Base-by-base conservation (phyloP, 37 sponge, comb jelly and placozoan genomes). In the Aphrocallistes beatrix region DNA sequence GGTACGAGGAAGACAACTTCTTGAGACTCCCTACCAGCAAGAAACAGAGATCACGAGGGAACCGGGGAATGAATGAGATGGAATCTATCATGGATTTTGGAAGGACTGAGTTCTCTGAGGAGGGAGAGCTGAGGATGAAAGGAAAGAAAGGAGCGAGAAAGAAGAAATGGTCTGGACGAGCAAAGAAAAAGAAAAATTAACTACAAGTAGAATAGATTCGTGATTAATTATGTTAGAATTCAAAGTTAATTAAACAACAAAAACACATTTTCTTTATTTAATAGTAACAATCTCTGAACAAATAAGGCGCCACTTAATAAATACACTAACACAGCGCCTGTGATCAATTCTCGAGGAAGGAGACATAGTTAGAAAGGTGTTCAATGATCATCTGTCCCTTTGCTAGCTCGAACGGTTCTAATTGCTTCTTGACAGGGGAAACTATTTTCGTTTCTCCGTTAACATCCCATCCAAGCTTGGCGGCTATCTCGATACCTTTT, bases 1-100 rank as follows among this genome's bases (percentile, higher is more conserved):
- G 91, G 37, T 94, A 84, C 89, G 94, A 94, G 48, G 94, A 94
- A 51, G 92, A 91, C 1, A 50, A 90, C 69, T 89, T 94, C 81
- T 25, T 91, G 69, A 39, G 94, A 81, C 60, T 94, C 36, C 38
- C 83, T 0, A 81, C 28, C 1, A 88, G 81, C 39, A 85, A 51
- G 81, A 85, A 81, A 36, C n/a, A 38, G 8, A 82, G 34, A 30
- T 25, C 28, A 60, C 75, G n/a, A 30, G 75, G n/a, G 75, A 60
- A 60, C 6, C 1, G 75, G 6, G 21, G 6, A 3, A 60, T 19
- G 21, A 25, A 19, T 13, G 75, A 60, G 21, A 60, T 60, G 75
- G 75, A 60, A 6, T 60, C 75, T 19, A 60, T 60, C 34, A 60
- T 60, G 75, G 75, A 60, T 60, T 60, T 60, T 30, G 75, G 75